Evolutionary conservation across 2,797 vertebrate species (phyloP), one percentile per base, ranked within the genome.

Genomic region (Anniella stebbinsi): DNA sequence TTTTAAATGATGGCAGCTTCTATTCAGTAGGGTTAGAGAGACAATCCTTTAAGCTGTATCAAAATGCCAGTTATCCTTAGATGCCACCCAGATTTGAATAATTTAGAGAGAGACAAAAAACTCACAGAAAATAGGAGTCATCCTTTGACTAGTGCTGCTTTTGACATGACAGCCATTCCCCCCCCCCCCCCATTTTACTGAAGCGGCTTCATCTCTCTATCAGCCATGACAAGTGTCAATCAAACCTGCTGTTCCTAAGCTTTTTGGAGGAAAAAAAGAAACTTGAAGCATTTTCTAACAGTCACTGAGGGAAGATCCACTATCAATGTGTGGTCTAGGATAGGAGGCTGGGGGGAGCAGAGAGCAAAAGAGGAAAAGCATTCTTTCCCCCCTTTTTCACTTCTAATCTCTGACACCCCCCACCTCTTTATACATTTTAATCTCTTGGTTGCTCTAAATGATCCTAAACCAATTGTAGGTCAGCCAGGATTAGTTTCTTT

Each of bases 261-360:
- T 96, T 97, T 93, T 80, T 80, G 88, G 90, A 88, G 72, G 78
- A 17, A 33, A 48, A 69, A 92, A 94, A 95, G 96, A 97, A 97
- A 96, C 95, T 97, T 95, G 95, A 97, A 98, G 97, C 97, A 97
- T 98, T 98, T 96, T 97, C 90, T 96, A 97, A 99, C 98, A 99
- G 98, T 98, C 94, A 96, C 94, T 97, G 96, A 97, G 97, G 95
- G 95, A 97, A 97, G 97, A 96, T 97, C 97, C 97, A 96, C 96
- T 98, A 97, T 97, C 98, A 98, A 98, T 99, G 99, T 99, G 99
- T 99, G 99, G 99, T 99, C 99, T 97, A 93, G 90, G 96, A 90
- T 38, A 83, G 80, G 80, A 57, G 89, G 45, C 60, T 87, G 72
- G 25, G 17, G 48, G 72, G 70, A 33, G 51, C 9, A 73, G 48